Percentiles rank a stretch among this genome's conserved stretches.
These are phyloP conservation scores for Polypedilum pembai DNA, from an alignment of 1,140 invertebrate genomes.

Conservation along the genomic window DNA sequence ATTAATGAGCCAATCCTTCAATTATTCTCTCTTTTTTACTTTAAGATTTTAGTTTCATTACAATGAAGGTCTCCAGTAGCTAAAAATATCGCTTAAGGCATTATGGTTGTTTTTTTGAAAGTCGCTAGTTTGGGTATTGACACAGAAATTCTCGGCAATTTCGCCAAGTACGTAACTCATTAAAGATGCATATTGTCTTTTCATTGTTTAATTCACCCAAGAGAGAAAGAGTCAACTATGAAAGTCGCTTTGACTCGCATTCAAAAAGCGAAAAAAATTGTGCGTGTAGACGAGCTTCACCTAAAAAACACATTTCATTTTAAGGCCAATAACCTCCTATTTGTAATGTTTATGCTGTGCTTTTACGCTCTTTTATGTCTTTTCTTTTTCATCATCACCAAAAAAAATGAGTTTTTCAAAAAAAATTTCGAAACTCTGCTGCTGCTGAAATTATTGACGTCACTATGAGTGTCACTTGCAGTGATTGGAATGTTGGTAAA, in stretches of 20 bases:
- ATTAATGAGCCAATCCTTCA: slow-evolving; percentile 22
- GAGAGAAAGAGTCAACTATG: slow-evolving; percentile 6
- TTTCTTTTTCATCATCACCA: too few relatives aligned
- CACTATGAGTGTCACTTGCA: neutral
- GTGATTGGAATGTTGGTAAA: neutral
- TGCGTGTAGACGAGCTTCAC: slow-evolving; percentile 2
- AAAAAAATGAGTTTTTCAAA: too few relatives aligned
- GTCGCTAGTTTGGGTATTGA: neutral
- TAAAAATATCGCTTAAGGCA: slow-evolving; percentile 1
- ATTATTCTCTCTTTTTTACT: too few relatives aligned
- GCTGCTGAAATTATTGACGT: neutral
- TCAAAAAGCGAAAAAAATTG: neutral
- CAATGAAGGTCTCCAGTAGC: too few relatives aligned
- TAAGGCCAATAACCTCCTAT: neutral
- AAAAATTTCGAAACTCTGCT: too few relatives aligned
- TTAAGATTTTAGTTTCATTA: too few relatives aligned
- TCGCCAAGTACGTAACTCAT: neutral
- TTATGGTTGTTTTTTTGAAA: neutral
- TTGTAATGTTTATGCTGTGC: slow-evolving; percentile 12
- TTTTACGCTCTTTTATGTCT: slow-evolving; percentile 2
- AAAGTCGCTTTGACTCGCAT: neutral
- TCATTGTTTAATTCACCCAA: neutral
- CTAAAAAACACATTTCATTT: slow-evolving; percentile 9
- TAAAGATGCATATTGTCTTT: slow-evolving; percentile 6
- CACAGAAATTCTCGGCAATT: neutral